Conservation (phyloP, 2,797 vertebrate species). For the Nothura maculosa region DNA sequence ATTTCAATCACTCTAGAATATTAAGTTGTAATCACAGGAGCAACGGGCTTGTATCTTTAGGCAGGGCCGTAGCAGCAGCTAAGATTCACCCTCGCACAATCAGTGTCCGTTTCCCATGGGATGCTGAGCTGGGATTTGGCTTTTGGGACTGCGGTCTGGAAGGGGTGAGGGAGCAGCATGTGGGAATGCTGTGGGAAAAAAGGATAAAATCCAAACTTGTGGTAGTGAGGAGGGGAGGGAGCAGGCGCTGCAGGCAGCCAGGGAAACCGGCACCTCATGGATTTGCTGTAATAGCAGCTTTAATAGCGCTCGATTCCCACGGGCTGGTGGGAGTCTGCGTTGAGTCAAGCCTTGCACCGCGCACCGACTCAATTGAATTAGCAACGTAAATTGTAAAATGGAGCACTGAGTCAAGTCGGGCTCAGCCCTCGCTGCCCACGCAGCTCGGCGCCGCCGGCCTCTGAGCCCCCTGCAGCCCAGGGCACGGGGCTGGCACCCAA, state of each 20-base stretch:
- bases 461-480: no score
- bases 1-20: neutral
- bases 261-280: no score
- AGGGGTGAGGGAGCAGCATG: neutral
- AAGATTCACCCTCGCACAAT: neutral
- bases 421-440: neutral
- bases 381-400: neutral
- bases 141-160: neutral
- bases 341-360: neutral
- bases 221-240: neutral
- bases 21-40: neutral
- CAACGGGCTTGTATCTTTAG: neutral
- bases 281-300: neutral
- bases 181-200: neutral
- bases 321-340: neutral
- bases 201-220: neutral
- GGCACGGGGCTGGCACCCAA: neutral
- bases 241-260: neutral
- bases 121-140: neutral
- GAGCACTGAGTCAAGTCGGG: neutral
- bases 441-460: no score
- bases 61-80: neutral
- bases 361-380: neutral
- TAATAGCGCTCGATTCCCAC: neutral
- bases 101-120: neutral